A percentile compares a stretch with the other conserved stretches of the same genome.
Evolutionary conservation across 2,888 invertebrate genomes (phyloP).

Genomic region (Gasteruption jaculator): DNA sequence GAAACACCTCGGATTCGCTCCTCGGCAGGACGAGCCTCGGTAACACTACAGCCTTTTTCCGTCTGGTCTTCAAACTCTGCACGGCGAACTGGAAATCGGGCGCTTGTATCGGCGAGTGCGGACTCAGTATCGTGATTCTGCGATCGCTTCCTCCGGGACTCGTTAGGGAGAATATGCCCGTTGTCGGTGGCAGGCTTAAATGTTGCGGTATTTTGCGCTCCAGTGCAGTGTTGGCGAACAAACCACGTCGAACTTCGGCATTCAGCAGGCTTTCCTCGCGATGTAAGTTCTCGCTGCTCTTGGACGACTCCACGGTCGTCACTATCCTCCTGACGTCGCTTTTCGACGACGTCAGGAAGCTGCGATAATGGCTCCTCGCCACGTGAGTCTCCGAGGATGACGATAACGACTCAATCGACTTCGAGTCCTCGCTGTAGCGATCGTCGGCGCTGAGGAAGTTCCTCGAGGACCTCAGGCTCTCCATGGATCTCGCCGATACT

Average conservation of each 20-base stretch:
- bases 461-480: slow-evolving; percentile 60
- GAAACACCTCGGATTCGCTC: slow-evolving; percentile 67
- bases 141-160: slow-evolving; percentile 57
- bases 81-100: slow-evolving; percentile 60
- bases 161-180: slow-evolving; percentile 56
- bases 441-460: slow-evolving; percentile 50
- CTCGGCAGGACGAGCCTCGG: slow-evolving; percentile 72
- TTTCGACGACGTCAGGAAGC: slow-evolving; percentile 64
- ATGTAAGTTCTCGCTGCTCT: slow-evolving; percentile 60
- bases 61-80: slow-evolving; percentile 58
- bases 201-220: slow-evolving; percentile 64
- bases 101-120: slow-evolving; percentile 70
- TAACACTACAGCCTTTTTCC: slow-evolving; percentile 72
- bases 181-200: slow-evolving; percentile 66
- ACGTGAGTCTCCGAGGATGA: slow-evolving; percentile 58
- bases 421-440: slow-evolving; percentile 43
- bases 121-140: slow-evolving; percentile 73
- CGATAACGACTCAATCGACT: slow-evolving; percentile 41
- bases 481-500: slow-evolving; percentile 67
- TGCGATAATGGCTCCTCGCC: slow-evolving; percentile 55
- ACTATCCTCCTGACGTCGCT: slow-evolving; percentile 59
- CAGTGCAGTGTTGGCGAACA: slow-evolving; percentile 61
- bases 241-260: slow-evolving; percentile 64
- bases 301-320: slow-evolving; percentile 56
- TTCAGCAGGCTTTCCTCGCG: slow-evolving; percentile 56